Percentiles rank a stretch among this genome's conserved stretches.
phyloP scores from a whole-genome alignment of 2,888 invertebrate genomes.

The Priocnemis perturbator region DNA sequence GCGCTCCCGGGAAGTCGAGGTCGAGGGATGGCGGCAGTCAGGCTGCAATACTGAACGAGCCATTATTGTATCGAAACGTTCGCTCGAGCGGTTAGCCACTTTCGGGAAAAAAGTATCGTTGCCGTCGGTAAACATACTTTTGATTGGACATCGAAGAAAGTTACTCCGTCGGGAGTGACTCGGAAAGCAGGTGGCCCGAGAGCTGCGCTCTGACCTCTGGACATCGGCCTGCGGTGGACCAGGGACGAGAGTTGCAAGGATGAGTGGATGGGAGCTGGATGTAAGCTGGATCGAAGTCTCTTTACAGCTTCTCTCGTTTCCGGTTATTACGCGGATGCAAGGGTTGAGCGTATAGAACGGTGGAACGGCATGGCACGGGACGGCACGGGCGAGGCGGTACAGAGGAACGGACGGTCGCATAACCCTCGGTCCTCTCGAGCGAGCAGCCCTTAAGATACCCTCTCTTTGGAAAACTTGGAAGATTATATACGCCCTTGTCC shows the following conservation, averaged over 20 bases:
- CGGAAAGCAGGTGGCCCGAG: conserved; percentile 23
- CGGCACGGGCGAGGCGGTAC: not conserved
- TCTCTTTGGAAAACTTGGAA: conserved; percentile 33
- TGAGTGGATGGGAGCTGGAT: conserved; percentile 28
- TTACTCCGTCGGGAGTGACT: conserved; percentile 27
- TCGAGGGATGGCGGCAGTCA: too few relatives aligned
- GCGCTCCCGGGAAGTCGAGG: too few relatives aligned
- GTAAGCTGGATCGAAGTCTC: conserved; percentile 21
- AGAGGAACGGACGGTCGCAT: conserved; percentile 1
- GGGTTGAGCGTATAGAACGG: conserved; percentile 15
- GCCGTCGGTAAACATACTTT: conserved; percentile 11
- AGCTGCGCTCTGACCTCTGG: conserved; percentile 32
- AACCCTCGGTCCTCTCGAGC: conserved; percentile 7
- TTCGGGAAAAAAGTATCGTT: conserved; percentile 13
- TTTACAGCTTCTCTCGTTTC: conserved; percentile 40
- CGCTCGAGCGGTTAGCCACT: too few relatives aligned
- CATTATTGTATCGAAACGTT: too few relatives aligned
- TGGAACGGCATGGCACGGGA: too few relatives aligned
- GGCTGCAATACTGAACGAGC: too few relatives aligned
- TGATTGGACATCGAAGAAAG: conserved; percentile 23
- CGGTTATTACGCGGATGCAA: conserved; percentile 34
- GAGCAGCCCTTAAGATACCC: conserved; percentile 37
- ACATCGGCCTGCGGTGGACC: conserved; percentile 18
- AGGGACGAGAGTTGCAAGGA: conserved; percentile 11
- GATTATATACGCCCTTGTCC: conserved; percentile 41